Base-by-base conservation (phyloP, 2,113 vertebrate genomes). In the Monopterus albus region DNA sequence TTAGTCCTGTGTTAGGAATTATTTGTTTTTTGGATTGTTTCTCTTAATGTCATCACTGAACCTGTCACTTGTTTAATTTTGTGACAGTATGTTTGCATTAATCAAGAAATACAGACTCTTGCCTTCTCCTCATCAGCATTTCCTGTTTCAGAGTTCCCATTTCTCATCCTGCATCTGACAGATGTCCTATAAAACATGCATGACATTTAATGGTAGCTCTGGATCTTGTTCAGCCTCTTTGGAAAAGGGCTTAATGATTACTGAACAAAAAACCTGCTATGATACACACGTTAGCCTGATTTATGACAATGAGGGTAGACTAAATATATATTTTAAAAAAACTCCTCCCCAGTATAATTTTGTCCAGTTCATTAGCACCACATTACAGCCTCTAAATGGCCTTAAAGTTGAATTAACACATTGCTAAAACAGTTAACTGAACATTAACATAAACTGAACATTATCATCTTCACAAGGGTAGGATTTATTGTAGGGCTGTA, bases 141-240 rank as follows among this genome's bases (percentile, higher is more conserved):
- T 39, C 25, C 33, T 26, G 20, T 14, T 18, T 68, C 8, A 36
- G 43, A 11, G 18, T 17, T 36, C 43, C 47, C 4, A 10, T 6
- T 23, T 61, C 11, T 60, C 42, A 8, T 46, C 25, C 40, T 55
- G 52, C 75, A 72, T 71, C 80, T 89, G 79, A 71, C 52, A 4
- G 23, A 25, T 38, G 40, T 47, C 51, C 68, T 3, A 86, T 87
- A 15, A 86, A 91, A 86, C 14, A 89, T 91, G 49, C 66, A 91
- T 68, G 72, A 23, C 4, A 18, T 40, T 60, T 77, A 43, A 84
- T 84, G 79, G 82, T 40, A 29, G 52, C 28, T 60, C 29, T 36
- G 69, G 79, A 56, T 89, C 72, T 43, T 33, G 52, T 87, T 89
- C 10, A n/a, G 61, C 59, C 65, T 59, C 38, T 43, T 15, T 17